Conservation (phyloP, 2,113 vertebrate species). For the Gracilinanus agilis region DNA sequence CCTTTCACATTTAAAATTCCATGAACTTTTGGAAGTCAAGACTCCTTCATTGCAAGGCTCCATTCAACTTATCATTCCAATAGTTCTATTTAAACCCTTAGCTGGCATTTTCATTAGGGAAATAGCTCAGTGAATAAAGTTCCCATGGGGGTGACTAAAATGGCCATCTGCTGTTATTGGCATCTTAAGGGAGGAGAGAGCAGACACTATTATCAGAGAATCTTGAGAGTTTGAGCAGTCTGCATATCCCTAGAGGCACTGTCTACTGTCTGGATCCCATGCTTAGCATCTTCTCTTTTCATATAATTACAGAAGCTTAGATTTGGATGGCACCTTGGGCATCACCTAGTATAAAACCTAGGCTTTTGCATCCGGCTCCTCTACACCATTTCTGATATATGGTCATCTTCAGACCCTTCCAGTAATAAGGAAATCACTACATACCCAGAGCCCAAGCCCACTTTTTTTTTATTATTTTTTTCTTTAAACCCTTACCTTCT, state of each 20-base stretch:
- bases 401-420: not conserved
- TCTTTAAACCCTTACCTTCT: too few species aligned
- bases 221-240: not conserved
- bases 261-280: rapidly evolving
- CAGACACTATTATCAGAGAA: not conserved
- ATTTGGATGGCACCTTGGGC: not conserved
- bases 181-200: not conserved
- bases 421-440: not conserved
- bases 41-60: not conserved
- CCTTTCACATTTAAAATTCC: not conserved
- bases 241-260: rapidly evolving
- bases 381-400: not conserved
- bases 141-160: not conserved
- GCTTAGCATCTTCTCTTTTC: rapidly evolving
- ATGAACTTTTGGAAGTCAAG: not conserved
- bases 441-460: not conserved
- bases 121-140: not conserved
- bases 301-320: not conserved
- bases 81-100: not conserved
- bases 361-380: not conserved
- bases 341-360: not conserved
- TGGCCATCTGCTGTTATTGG: not conserved
- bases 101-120: slow-evolving; percentile 4
- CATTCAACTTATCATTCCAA: not conserved
- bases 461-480: not conserved